A percentile compares a stretch with the other conserved stretches of the same genome.
Evolutionary conservation across 2,113 vertebrate genomes (phyloP).

Genomic region (Aepyceros melampus): DNA sequence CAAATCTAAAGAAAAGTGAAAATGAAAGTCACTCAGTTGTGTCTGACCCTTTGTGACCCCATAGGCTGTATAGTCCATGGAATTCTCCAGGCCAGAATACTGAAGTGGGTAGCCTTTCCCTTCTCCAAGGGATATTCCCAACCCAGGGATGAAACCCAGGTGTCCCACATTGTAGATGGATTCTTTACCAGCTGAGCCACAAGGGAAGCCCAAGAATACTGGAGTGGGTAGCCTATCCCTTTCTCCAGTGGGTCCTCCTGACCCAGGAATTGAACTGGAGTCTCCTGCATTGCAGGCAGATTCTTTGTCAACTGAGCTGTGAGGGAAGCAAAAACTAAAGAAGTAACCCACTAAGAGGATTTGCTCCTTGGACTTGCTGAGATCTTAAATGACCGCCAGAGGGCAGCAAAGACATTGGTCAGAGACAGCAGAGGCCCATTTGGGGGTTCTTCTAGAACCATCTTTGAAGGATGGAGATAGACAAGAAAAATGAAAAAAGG

Average conservation of each 20-base stretch:
- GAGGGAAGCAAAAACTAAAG: background rate
- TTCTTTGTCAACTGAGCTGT: background rate
- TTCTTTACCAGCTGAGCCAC: background rate
- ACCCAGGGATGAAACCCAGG: background rate
- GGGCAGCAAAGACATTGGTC: conserved; percentile 53
- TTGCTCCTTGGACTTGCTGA: background rate
- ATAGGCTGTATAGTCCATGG: background rate
- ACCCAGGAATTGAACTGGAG: background rate
- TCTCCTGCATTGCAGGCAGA: background rate
- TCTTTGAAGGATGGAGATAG: background rate
- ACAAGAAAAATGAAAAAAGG: background rate
- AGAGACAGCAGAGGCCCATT: background rate
- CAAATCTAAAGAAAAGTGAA: background rate
- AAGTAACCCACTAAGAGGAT: background rate
- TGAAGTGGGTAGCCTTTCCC: background rate
- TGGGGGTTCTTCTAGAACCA: background rate
- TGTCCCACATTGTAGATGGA: background rate
- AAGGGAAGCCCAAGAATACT: background rate
- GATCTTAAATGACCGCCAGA: conserved; percentile 40
- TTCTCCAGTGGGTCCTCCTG: background rate
- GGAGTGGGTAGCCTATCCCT: background rate
- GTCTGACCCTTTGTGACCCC: background rate
- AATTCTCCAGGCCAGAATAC: background rate
- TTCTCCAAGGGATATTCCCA: background rate
- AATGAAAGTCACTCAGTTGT: background rate